Percentiles rank a stretch among this genome's conserved stretches.
phyloP scores from a whole-genome alignment of 1,140 invertebrate species.

The Tetramorium alpestre region DNA sequence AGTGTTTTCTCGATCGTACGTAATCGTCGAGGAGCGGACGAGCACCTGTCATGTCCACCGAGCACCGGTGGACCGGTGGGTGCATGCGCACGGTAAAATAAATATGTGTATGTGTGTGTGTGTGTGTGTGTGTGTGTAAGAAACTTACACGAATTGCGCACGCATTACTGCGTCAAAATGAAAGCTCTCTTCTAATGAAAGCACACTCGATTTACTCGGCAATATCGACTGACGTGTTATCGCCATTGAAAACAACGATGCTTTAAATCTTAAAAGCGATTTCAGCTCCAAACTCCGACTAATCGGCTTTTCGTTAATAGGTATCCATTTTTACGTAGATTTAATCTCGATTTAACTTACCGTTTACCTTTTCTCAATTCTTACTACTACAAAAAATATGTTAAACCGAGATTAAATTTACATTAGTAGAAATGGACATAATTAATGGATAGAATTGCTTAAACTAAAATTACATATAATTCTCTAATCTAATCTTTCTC shows the following conservation, averaged over 20 bases:
- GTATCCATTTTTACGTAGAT: no score
- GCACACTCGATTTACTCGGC: not conserved
- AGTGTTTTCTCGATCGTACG: constrained; percentile 37
- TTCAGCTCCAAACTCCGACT: not conserved
- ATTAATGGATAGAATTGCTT: not conserved
- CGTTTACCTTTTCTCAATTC: no score
- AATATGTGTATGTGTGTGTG: not conserved
- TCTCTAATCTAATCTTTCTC: not conserved
- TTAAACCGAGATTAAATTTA: no score
- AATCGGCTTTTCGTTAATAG: no score
- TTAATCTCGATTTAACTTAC: no score
- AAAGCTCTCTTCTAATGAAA: not conserved
- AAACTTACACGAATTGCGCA: not conserved
- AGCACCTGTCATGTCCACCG: constrained; percentile 74
- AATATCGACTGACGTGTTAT: not conserved
- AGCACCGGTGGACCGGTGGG: constrained; percentile 62
- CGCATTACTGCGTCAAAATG: constrained; percentile 5
- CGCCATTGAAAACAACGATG: not conserved
- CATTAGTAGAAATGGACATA: no score
- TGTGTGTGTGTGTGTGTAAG: not conserved
- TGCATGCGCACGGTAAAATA: constrained; percentile 66
- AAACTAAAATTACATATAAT: not conserved
- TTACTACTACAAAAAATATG: no score
- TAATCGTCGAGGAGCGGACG: constrained; percentile 69
- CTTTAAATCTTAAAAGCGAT: not conserved